Evolutionary conservation across 2,797 vertebrate genomes (phyloP), one percentile per base, ranked within the genome.

Genomic region (Helicolenus hilgendorfi): DNA sequence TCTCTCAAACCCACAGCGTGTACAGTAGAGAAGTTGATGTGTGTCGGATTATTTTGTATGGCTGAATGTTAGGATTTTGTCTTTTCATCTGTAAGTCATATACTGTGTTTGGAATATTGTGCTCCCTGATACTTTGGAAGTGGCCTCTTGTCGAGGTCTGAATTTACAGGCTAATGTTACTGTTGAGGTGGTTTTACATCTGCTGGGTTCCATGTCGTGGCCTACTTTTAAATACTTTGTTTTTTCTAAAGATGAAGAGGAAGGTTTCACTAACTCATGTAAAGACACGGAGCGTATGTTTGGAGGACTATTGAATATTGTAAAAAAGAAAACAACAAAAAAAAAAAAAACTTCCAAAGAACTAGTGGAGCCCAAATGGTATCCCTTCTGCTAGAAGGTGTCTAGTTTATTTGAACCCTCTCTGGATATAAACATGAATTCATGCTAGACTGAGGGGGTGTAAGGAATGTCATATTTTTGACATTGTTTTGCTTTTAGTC

Each of bases 171-270:
- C 92, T 95, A 92, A 93, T 94, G 96, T 97, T 97, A 97, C 95
- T 96, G 96, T 96, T 96, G 95, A 97, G 97, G 97, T 98, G 97
- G 97, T 97, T 98, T 97, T 97, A 97, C 97, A 97, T 97, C 97
- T 97, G 97, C 96, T 96, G 96, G 96, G 96, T 97, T 97, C 95
- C 95, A 96, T 96, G 95, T 96, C 87, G 95, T 92, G 93, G 94
- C 94, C 94, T 94, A 95, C 93, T 97, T 97, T 96, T 94, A 96
- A 96, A 94, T 91, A 89, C 91, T 95, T 92, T 94, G 80, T 92
- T 96, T 96, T 96, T 97, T 95, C 90, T 95, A 96, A 45, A 95
- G 88, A 91, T 92, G 86, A 95, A 95, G 84, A 92, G 77, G 83
- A 92, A 92, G 91, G 89, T 95, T 95, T 95, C 81, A 91, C 79